Evolutionary conservation across 2,888 invertebrate genomes (phyloP).

Genomic region (Lottia scabra): DNA sequence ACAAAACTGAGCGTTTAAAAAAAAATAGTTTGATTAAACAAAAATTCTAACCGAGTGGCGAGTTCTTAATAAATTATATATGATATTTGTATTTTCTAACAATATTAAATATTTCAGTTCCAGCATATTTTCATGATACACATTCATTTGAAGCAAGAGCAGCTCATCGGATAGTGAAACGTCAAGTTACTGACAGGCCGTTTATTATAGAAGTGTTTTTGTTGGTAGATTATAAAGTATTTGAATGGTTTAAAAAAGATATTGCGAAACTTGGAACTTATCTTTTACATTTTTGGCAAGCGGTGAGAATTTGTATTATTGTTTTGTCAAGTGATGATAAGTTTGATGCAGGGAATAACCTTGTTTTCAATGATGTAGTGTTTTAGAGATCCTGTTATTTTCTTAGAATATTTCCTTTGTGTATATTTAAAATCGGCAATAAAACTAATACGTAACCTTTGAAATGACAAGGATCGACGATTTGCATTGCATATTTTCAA

Average conservation of each 20-base stretch:
- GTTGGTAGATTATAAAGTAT: constrained; percentile 52
- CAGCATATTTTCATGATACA: constrained; percentile 16
- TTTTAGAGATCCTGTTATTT: no score
- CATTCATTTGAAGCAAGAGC: not conserved
- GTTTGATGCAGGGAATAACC: not conserved
- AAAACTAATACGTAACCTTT: no score
- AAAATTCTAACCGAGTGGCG: no score
- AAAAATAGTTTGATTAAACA: no score
- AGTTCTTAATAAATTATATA: not conserved
- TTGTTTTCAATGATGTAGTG: no score
- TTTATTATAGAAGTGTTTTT: constrained; percentile 43
- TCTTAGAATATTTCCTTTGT: no score
- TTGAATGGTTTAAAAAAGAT: constrained; percentile 48
- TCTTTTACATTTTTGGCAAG: constrained; percentile 58
- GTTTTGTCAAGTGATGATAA: not conserved
- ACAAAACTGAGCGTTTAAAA: no score
- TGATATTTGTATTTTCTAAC: not conserved
- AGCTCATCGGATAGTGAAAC: constrained; percentile 27
- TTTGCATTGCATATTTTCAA: no score
- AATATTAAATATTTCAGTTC: constrained; percentile 18
- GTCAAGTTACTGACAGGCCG: constrained; percentile 29
- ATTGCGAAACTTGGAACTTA: constrained; percentile 49
- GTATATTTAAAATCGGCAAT: no score
- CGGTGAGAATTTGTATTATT: constrained; percentile 35
- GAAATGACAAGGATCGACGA: no score